A percentile compares a stretch with the other conserved stretches of the same genome.
Evolutionary conservation across 2,888 invertebrate species (phyloP).

Genomic region (Clepsis dumicolana): DNA sequence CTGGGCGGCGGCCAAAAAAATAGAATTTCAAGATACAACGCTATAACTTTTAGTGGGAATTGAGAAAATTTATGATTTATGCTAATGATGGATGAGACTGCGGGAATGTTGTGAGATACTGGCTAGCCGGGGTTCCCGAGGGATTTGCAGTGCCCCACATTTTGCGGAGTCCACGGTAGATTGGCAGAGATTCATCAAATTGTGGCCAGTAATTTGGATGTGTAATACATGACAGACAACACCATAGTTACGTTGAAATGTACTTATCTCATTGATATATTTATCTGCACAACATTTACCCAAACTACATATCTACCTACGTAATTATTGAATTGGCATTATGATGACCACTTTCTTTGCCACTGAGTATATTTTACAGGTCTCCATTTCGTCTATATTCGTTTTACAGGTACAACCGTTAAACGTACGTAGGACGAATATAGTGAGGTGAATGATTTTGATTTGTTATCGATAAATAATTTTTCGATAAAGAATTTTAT

Average conservation of each 20-base stretch:
- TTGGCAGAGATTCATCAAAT: background rate
- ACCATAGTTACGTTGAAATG: background rate
- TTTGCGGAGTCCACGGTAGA: background rate
- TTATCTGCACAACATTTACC: no score
- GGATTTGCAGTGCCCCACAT: background rate
- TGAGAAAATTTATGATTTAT: slow-evolving; percentile 36
- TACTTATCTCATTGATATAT: no score
- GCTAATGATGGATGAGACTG: slow-evolving; percentile 37
- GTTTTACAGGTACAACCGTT: no score
- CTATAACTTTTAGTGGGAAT: slow-evolving; percentile 33
- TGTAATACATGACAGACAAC: background rate
- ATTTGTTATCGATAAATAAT: background rate
- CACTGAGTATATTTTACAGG: no score
- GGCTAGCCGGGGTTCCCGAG: background rate
- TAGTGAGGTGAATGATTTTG: background rate
- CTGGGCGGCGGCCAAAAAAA: slow-evolving; percentile 39
- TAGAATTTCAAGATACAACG: slow-evolving; percentile 35
- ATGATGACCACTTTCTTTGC: no score
- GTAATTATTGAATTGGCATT: no score
- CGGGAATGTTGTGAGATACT: slow-evolving; percentile 34
- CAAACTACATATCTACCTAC: no score
- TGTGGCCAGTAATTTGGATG: background rate
- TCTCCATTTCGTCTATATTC: no score
- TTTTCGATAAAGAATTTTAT: background rate
- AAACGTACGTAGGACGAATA: background rate